Conservation (phyloP, 2,113 vertebrate genomes). For the Varanus salvator region DNA sequence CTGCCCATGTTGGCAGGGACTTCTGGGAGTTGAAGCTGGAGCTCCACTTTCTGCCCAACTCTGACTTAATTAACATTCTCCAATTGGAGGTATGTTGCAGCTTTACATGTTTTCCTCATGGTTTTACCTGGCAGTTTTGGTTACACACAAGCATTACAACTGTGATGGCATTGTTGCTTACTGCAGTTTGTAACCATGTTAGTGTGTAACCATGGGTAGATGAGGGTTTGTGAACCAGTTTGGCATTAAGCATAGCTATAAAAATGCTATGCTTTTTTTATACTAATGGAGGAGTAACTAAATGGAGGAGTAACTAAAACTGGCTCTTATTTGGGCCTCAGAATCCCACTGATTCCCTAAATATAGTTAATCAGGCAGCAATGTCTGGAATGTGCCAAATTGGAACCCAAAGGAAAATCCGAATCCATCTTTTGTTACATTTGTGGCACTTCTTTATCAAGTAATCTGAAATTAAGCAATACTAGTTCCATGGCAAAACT, state of each 20-base stretch:
- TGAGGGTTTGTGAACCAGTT: background rate
- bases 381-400: background rate
- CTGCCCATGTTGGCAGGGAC: too few relatives aligned
- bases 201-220: background rate
- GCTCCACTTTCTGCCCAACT: too few relatives aligned
- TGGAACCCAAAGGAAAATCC: background rate
- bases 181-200: background rate
- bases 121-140: background rate
- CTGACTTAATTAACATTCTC: background rate
- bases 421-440: constrained; percentile 25
- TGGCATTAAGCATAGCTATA: background rate
- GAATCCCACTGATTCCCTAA: background rate
- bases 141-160: background rate
- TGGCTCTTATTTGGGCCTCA: background rate
- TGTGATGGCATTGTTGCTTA: too few relatives aligned
- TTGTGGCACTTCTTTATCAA: constrained; percentile 54
- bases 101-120: background rate
- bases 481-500: constrained; percentile 29
- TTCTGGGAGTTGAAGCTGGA: too few relatives aligned
- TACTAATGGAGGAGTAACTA: too few relatives aligned
- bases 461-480: background rate
- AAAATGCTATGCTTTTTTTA: background rate
- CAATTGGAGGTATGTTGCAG: background rate
- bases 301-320: too few relatives aligned
- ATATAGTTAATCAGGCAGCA: too few relatives aligned